Evolutionary conservation across 2,888 invertebrate genomes (phyloP).

Genomic region (Subacronicta megacephala): DNA sequence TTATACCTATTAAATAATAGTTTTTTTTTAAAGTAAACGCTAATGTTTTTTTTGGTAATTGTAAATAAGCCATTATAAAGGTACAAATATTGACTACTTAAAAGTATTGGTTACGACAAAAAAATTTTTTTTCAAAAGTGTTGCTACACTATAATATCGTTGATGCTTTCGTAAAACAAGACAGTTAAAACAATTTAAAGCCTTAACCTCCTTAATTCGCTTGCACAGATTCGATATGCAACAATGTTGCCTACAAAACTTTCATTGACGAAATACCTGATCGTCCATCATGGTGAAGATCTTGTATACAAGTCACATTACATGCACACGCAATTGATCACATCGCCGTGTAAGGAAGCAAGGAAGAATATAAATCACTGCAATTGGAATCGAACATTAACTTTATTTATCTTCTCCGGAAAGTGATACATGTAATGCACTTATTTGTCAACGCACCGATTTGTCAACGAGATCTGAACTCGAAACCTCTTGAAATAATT

Average conservation of each 20-base stretch:
- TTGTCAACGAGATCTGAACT: conserved; percentile 20
- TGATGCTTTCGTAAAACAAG: no score
- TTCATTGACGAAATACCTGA: conserved; percentile 9
- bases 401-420: conserved; percentile 31
- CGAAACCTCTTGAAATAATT: conserved; percentile 1
- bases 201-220: no score
- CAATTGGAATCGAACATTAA: conserved; percentile 48
- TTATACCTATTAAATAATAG: no score
- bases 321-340: conserved; percentile 37
- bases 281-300: conserved; percentile 33
- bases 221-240: neutral
- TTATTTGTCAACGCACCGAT: conserved; percentile 43
- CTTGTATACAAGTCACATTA: conserved; percentile 42
- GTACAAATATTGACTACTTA: no score
- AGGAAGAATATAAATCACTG: conserved; percentile 40
- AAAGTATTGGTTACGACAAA: no score
- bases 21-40: no score
- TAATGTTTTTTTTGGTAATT: no score
- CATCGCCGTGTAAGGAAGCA: conserved; percentile 20
- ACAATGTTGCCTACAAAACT: conserved; percentile 15
- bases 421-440: conserved; percentile 44
- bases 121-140: no score
- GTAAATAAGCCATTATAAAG: no score
- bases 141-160: no score
- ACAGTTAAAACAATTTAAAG: no score